phyloP scores from a whole-genome alignment of 2,113 vertebrate genomes.

The Neofelis nebulosa region DNA sequence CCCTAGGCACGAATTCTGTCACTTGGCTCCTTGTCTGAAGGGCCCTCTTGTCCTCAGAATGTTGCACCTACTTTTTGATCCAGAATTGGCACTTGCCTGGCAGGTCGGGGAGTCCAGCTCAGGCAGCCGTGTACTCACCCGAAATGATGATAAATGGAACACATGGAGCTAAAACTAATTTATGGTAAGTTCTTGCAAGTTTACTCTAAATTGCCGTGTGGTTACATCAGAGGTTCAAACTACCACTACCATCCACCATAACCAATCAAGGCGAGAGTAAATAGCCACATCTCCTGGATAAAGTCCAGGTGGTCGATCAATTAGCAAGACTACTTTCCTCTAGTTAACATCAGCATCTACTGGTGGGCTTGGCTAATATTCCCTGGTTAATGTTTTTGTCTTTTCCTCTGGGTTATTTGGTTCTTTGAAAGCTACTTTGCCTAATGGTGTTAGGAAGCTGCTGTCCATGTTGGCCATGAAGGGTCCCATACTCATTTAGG shows the following conservation, averaged over 20 bases:
- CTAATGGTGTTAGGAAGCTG: neutral
- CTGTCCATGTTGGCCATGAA: neutral
- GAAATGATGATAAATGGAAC: neutral
- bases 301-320: neutral
- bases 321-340: neutral
- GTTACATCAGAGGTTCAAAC: neutral
- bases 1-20: neutral
- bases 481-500: neutral
- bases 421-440: neutral
- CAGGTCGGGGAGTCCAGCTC: neutral
- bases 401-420: neutral
- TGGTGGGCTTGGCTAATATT: neutral
- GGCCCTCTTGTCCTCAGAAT: neutral
- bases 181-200: neutral
- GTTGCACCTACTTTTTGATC: neutral
- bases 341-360: neutral
- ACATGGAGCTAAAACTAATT: neutral
- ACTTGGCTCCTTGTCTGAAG: neutral
- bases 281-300: neutral
- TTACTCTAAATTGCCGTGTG: neutral
- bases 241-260: neutral
- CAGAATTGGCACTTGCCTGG: neutral
- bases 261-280: neutral
- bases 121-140: neutral
- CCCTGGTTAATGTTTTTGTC: neutral